Base-by-base conservation (phyloP, 2,113 vertebrate genomes). In the Cinclus mexicanus region DNA sequence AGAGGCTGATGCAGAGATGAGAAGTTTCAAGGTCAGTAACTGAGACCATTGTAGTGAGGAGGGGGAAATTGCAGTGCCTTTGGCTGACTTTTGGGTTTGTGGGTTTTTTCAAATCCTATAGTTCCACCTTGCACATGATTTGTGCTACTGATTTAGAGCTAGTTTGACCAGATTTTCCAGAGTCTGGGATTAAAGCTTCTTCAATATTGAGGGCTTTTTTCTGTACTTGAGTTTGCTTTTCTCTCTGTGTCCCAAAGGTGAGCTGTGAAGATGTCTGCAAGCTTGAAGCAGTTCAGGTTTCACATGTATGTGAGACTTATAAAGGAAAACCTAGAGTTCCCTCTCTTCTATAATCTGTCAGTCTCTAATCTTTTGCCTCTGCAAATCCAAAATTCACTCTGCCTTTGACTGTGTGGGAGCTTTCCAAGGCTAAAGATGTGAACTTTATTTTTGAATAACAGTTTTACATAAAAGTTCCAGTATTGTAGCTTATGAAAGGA, bases 61-160 rank as follows among this genome's bases (percentile, higher is more conserved):
- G 35, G 18, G 28, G 35, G 21, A 69, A 64, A 47, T 11, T 56
- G 33, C 3, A 6, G 10, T 84, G 46, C 13, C 44, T 59, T 91
- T 63, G 39, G 2, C 28, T 87, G 28, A 17, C 31, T 46, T 41
- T 28, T 22, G 37, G 5, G 3, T 19, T 55, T 64, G 12, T 72
- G 28, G 4, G 0, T 0, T 59, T 80, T 86, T 87, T 77, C 21
- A 2, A 28, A 47, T 60, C 25, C 16, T n/a, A 7, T 80, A n/a
- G 24, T 68, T 72, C 14, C 57, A 5, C 41, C 63, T 56, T 65
- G 69, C 18, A 39, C 8, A 23, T 15, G 17, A 64, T 53, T 63
- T 67, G 11, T 85, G 61, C 53, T 76, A 50, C 37, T 63, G n/a
- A 68, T 37, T 63, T 72, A 68, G 7, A 75, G 8, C 11, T 83